A percentile compares a stretch with the other conserved stretches of the same genome.
Conservation (phyloP, 1,140 invertebrate species). For the Psilanteris sp. region DNA sequence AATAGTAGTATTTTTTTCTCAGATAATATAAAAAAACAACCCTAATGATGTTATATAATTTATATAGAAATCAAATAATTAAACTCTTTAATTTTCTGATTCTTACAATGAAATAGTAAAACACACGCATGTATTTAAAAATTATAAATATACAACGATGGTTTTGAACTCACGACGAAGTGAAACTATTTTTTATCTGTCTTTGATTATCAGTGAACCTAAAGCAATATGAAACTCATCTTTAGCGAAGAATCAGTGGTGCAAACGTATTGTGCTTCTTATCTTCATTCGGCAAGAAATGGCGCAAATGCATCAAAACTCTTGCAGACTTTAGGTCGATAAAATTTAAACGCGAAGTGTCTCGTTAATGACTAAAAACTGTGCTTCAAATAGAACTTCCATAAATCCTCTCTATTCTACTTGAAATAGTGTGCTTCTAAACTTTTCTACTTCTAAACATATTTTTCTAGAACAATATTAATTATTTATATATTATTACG, state of each 20-base stretch:
- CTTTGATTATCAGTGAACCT: conserved; percentile 20
- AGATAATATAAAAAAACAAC: neutral
- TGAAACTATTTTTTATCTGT: conserved; percentile 33
- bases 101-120: no score
- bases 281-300: conserved; percentile 28
- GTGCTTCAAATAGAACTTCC: no score
- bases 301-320: conserved; percentile 30
- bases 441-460: no score
- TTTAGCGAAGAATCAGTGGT: conserved; percentile 23
- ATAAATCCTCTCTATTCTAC: no score
- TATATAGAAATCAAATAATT: no score
- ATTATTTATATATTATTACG: no score
- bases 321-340: conserved; percentile 17
- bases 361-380: conserved; percentile 7
- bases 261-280: conserved; percentile 39
- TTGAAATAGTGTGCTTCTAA: no score
- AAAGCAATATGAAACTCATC: conserved; percentile 32
- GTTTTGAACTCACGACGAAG: no score
- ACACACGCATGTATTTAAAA: no score
- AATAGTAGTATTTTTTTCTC: conserved; percentile 3
- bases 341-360: conserved; percentile 6
- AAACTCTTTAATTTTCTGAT: no score
- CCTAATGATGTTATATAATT: neutral
- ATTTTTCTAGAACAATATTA: no score
- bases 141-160: no score